Evolutionary conservation across 2,888 invertebrate genomes (phyloP).

Genomic region (Napeogenes sylphis): DNA sequence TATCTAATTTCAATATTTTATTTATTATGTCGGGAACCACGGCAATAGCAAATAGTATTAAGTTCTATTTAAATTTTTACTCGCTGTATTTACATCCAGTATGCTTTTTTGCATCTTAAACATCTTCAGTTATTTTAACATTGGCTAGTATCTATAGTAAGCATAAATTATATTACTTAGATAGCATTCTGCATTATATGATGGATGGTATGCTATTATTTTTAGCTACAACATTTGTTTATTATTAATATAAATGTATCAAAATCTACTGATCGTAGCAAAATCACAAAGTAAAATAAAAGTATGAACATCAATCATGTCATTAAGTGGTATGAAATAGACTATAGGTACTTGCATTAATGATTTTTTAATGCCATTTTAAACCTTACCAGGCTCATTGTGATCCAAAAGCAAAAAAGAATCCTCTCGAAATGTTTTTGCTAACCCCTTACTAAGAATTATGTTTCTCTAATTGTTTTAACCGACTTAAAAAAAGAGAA

Average conservation of each 20-base stretch:
- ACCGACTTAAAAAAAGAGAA: not conserved
- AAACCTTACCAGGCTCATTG: slow-evolving; percentile 3
- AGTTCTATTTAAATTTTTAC: no score
- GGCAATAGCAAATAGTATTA: no score
- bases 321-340: slow-evolving; percentile 15
- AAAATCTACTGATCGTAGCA: slow-evolving; percentile 1
- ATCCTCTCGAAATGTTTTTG: slow-evolving; percentile 1
- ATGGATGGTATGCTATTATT: no score
- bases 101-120: no score
- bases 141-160: no score
- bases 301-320: slow-evolving; percentile 28
- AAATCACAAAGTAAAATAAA: slow-evolving; percentile 12
- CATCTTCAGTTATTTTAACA: no score
- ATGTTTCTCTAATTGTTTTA: not conserved
- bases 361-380: slow-evolving; percentile 6
- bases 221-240: no score
- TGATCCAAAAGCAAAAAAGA: not conserved
- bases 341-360: slow-evolving; percentile 9
- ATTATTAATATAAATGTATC: not conserved
- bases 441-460: not conserved
- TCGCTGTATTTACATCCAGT: no score
- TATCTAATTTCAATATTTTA: no score
- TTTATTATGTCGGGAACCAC: no score
- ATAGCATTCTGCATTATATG: no score
- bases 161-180: no score